These are phyloP conservation scores for Rhea americana DNA, from an alignment of 2,113 vertebrate genomes.

Conservation along the genomic window DNA sequence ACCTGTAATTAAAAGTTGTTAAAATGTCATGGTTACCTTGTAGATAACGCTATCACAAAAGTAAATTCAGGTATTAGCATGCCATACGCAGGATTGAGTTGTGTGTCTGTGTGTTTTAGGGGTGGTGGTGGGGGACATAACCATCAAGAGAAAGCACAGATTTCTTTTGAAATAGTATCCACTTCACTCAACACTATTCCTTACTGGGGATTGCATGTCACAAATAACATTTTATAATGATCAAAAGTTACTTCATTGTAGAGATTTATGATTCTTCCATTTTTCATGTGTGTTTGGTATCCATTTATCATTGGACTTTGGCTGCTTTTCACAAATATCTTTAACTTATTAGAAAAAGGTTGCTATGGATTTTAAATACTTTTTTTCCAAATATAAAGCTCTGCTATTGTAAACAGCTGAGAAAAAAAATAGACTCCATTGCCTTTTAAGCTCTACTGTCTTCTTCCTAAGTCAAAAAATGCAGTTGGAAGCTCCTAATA, in stretches of 20 bases:
- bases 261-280: conserved; percentile 29
- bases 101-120: neutral
- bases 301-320: conserved; percentile 1
- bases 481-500: neutral
- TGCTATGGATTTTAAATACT: conserved; percentile 26
- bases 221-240: conserved; percentile 2
- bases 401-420: conserved; percentile 14
- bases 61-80: neutral
- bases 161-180: conserved; percentile 12
- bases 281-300: conserved; percentile 27
- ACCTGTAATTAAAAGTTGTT: neutral
- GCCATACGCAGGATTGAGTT: neutral
- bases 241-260: conserved; percentile 2
- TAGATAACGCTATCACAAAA: neutral
- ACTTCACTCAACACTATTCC: neutral
- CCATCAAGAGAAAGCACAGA: neutral
- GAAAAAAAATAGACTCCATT: neutral
- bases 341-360: neutral
- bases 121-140: neutral
- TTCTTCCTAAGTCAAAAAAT: neutral
- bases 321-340: neutral
- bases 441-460: neutral
- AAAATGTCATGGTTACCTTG: neutral
- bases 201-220: neutral
- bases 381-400: conserved; percentile 31